Evolutionary conservation across 2,888 invertebrate genomes (phyloP).

Genomic region (Melipona bicolor): DNA sequence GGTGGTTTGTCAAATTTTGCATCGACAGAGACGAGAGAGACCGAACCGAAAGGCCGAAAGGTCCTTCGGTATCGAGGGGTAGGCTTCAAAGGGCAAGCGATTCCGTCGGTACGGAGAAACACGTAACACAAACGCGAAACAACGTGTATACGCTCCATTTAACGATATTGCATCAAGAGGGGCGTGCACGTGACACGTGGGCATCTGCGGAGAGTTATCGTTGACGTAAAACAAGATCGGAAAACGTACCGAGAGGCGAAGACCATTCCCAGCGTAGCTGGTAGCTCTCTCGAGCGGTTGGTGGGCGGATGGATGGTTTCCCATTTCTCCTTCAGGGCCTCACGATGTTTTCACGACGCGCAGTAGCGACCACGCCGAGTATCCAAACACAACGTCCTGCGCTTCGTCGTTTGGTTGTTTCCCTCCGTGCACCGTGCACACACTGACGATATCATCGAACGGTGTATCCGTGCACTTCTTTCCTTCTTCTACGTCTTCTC

Average conservation of each 20-base stretch:
- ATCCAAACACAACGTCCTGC: slow-evolving; percentile 66
- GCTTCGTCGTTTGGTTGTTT: slow-evolving; percentile 53
- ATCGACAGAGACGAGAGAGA: too few relatives aligned
- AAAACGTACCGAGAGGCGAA: slow-evolving; percentile 82
- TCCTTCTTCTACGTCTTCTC: neutral
- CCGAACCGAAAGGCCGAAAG: slow-evolving; percentile 8
- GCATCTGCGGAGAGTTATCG: slow-evolving; percentile 54
- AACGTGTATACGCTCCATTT: slow-evolving; percentile 24
- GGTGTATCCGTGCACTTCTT: neutral
- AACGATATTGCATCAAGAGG: slow-evolving; percentile 26
- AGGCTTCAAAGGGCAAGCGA: slow-evolving; percentile 13
- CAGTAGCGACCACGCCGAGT: slow-evolving; percentile 67
- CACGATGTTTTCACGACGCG: slow-evolving; percentile 76
- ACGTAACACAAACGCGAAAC: neutral
- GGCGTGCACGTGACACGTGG: slow-evolving; percentile 55
- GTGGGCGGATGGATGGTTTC: slow-evolving; percentile 94
- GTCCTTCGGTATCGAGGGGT: neutral
- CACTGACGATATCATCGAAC: slow-evolving; percentile 54
- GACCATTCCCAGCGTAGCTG: slow-evolving; percentile 81
- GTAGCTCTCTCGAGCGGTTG: slow-evolving; percentile 91
- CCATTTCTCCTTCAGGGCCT: slow-evolving; percentile 85
- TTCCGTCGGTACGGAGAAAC: neutral
- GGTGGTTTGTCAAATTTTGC: neutral
- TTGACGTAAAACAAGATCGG: slow-evolving; percentile 60
- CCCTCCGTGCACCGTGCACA: slow-evolving; percentile 58